Evolutionary conservation across 2,797 vertebrate genomes (phyloP).

Genomic region (Melanotaenia boesemani): DNA sequence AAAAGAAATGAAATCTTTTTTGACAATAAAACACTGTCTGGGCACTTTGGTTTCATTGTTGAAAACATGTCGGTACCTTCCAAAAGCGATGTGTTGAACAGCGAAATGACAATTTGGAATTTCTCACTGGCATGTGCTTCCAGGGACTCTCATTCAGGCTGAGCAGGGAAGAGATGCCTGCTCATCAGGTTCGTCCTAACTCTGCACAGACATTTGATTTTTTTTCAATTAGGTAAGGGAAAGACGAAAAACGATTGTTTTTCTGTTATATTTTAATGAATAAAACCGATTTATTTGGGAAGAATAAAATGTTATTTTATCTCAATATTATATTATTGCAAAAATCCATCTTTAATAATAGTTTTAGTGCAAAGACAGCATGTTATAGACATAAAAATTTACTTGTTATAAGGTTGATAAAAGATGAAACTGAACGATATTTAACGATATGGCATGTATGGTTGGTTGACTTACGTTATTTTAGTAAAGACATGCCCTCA

Average conservation of each 20-base stretch:
- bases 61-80: conserved; percentile 48
- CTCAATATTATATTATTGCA: no score
- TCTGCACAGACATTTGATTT: conserved; percentile 7
- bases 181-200: conserved; percentile 15
- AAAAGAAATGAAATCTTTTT: conserved; percentile 43
- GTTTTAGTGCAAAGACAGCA: no score
- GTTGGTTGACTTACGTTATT: no score
- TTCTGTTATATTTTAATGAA: no score
- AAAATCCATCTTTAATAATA: no score
- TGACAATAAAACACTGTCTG: conserved; percentile 51
- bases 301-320: no score
- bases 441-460: no score
- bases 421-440: no score
- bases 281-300: no score
- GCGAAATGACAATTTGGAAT: conserved; percentile 37
- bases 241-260: neutral
- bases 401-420: no score
- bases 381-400: no score
- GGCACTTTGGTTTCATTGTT: conserved; percentile 60
- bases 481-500: no score
- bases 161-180: conserved; percentile 22
- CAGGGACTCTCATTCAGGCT: conserved; percentile 24
- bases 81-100: conserved; percentile 44
- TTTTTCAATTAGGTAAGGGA: neutral
- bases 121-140: conserved; percentile 33